A percentile compares a stretch with the other conserved stretches of the same genome.
These are phyloP conservation scores for Phymastichus coffea DNA, from an alignment of 1,140 invertebrate genomes.

Conservation along the genomic window DNA sequence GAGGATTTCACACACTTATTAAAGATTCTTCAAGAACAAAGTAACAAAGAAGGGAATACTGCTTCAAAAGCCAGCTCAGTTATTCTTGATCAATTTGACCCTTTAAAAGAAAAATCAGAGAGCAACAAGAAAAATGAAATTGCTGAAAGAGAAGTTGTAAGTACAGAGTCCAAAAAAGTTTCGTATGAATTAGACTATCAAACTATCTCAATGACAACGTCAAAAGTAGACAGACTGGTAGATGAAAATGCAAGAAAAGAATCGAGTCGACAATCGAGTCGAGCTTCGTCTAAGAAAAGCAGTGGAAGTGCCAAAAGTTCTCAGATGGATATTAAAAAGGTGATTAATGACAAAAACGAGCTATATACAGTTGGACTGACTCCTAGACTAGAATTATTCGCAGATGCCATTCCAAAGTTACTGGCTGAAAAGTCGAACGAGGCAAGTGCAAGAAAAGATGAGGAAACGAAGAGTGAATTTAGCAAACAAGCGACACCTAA, in stretches of 20 bases:
- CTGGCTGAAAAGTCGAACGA: slow-evolving; percentile 47
- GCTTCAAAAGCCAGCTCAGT: background rate
- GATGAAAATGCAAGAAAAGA: slow-evolving; percentile 15
- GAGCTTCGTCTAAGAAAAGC: slow-evolving; percentile 15
- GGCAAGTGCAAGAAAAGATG: slow-evolving; percentile 21
- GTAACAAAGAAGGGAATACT: slow-evolving; percentile 31
- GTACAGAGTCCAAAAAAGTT: background rate
- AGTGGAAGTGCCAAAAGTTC: slow-evolving; percentile 28
- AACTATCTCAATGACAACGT: slow-evolving; percentile 32
- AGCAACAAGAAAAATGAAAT: slow-evolving; percentile 36
- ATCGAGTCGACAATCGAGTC: slow-evolving; percentile 10
- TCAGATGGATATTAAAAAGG: slow-evolving; percentile 30
- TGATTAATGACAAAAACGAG: slow-evolving; percentile 42
- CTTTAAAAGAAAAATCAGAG: slow-evolving; percentile 7
- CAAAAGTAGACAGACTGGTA: slow-evolving; percentile 39
- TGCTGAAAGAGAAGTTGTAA: slow-evolving; percentile 45
- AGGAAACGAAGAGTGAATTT: slow-evolving; percentile 22
- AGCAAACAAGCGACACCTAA: slow-evolving; percentile 16
- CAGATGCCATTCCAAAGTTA: slow-evolving; percentile 51
- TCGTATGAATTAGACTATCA: background rate
- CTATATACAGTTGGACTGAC: slow-evolving; percentile 49
- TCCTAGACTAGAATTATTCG: slow-evolving; percentile 50
- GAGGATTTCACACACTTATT: slow-evolving; percentile 54
- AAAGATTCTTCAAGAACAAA: slow-evolving; percentile 47
- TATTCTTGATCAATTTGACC: slow-evolving; percentile 23